A percentile compares a stretch with the other conserved stretches of the same genome.
phyloP scores from a whole-genome alignment of 2,113 vertebrate genomes.

The Lycaon pictus region DNA sequence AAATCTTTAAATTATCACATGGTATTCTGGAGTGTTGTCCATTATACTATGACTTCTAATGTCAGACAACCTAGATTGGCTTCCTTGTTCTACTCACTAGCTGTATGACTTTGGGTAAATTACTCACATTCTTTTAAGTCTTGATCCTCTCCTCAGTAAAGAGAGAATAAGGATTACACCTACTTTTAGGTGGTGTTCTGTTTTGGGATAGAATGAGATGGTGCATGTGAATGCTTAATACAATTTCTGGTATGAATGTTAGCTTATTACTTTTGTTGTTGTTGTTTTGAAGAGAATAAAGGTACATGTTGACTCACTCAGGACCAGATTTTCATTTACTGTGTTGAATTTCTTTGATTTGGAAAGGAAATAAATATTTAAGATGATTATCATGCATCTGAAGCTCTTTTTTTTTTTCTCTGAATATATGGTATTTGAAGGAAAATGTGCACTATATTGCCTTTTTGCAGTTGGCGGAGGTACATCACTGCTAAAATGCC shows the following conservation, averaged over 20 bases:
- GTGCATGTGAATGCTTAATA: background rate
- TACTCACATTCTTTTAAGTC: background rate
- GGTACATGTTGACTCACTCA: background rate
- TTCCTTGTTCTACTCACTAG: background rate
- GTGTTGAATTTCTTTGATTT: slow-evolving; percentile 33
- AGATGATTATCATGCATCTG: background rate
- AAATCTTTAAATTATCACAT: background rate
- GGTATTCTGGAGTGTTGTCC: background rate
- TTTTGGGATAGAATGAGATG: background rate
- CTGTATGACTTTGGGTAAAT: background rate
- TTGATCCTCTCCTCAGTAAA: background rate
- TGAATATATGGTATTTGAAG: background rate
- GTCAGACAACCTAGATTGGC: background rate
- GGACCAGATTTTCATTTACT: slow-evolving; percentile 1
- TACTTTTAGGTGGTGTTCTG: background rate
- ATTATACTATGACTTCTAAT: background rate
- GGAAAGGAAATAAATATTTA: slow-evolving; percentile 45
- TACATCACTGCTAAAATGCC: background rate
- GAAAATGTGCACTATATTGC: background rate
- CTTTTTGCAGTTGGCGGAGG: background rate
- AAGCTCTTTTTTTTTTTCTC: background rate
- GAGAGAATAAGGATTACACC: background rate
- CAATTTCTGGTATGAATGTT: background rate
- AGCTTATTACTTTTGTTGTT: background rate
- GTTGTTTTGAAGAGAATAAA: background rate